Evolutionary conservation across 1,140 invertebrate species (phyloP).

Genomic region (Drosophila tristis): DNA sequence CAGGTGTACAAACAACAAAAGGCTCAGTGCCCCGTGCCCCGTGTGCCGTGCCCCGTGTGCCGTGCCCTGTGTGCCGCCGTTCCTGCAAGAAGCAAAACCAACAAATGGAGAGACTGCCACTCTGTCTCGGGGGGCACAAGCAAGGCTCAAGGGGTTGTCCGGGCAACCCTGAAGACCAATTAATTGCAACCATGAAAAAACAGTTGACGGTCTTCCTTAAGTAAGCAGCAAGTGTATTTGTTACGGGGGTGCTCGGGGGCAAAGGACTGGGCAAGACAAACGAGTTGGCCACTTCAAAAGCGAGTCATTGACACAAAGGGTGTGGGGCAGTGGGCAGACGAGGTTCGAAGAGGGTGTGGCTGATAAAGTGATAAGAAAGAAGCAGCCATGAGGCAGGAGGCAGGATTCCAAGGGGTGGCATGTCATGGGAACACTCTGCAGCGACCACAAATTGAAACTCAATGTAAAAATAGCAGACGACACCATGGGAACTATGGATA

Average conservation of each 20-base stretch:
- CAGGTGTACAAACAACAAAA: slow-evolving; percentile 63
- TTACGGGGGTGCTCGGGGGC: background rate
- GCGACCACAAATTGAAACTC: slow-evolving; percentile 29
- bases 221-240: slow-evolving; percentile 20
- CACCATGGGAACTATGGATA: too few relatives aligned
- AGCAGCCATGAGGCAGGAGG: too few relatives aligned
- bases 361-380: slow-evolving; percentile 32
- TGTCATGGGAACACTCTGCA: slow-evolving; percentile 8
- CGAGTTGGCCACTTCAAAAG: slow-evolving; percentile 27
- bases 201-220: slow-evolving; percentile 42
- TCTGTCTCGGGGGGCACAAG: too few relatives aligned
- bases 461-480: slow-evolving; percentile 2
- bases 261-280: background rate
- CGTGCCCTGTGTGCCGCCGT: too few relatives aligned
- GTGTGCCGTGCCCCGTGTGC: too few relatives aligned
- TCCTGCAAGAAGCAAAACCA: slow-evolving; percentile 14
- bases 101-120: slow-evolving; percentile 8
- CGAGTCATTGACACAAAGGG: slow-evolving; percentile 16
- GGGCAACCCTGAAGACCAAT: slow-evolving; percentile 49
- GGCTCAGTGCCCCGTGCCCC: too few relatives aligned
- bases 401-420: background rate
- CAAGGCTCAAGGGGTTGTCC: slow-evolving; percentile 29
- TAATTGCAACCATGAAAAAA: slow-evolving; percentile 50
- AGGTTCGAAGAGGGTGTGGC: slow-evolving; percentile 3
- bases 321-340: background rate